Evolutionary conservation across 2,797 vertebrate species (phyloP).

Genomic region (Pangasius djambal): DNA sequence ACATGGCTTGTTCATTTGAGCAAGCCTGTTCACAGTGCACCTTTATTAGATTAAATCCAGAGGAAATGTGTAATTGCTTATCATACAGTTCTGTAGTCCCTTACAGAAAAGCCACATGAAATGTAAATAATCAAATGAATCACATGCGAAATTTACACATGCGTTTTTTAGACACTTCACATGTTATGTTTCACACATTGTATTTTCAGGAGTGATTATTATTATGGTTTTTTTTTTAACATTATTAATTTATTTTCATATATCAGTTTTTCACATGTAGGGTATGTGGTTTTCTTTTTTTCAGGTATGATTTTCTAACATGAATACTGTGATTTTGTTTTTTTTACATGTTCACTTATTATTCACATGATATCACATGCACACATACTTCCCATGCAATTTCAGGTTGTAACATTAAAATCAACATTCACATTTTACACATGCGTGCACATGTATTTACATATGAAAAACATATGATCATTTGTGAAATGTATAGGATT

Average conservation of each 20-base stretch:
- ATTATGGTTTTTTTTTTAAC: neutral
- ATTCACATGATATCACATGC: neutral
- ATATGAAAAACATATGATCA: neutral
- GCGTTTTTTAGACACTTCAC: neutral
- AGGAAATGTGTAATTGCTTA: neutral
- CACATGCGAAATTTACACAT: neutral
- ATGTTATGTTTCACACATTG: neutral
- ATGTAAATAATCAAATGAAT: neutral
- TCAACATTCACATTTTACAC: neutral
- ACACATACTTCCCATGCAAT: neutral
- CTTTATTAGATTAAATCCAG: neutral
- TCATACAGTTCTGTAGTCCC: neutral
- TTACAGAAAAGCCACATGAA: neutral
- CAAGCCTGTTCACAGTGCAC: constrained; percentile 7
- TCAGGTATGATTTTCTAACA: neutral
- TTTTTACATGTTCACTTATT: neutral
- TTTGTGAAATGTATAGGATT: neutral
- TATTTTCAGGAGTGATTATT: neutral
- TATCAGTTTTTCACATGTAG: neutral
- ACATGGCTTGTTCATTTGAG: neutral
- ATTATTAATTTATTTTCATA: neutral
- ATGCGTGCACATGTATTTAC: neutral
- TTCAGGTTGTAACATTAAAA: neutral
- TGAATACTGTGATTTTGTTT: neutral
- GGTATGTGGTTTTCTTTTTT: neutral